Conservation (phyloP, 2,113 vertebrate species). For the human region DNA sequence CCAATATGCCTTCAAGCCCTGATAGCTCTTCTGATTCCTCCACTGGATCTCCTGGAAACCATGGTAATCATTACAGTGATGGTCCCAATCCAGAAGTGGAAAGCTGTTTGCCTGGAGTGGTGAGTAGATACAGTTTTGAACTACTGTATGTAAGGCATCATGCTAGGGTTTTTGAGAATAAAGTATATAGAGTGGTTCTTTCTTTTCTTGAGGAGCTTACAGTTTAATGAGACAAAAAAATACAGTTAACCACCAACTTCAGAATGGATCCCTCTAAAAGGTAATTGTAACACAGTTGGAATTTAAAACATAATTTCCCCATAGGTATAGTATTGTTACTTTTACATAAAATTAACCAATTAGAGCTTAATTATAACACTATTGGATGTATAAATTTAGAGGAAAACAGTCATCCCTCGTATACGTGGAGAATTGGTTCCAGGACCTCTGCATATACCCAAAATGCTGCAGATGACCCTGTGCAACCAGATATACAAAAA, state of each 20-base stretch:
- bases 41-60: slow-evolving; percentile 98
- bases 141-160: neutral
- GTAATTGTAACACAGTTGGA: slow-evolving; percentile 9
- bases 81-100: slow-evolving; percentile 99
- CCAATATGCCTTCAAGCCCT: slow-evolving; percentile 99
- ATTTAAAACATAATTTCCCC: slow-evolving; percentile 23
- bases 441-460: neutral
- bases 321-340: neutral
- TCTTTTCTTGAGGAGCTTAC: neutral
- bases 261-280: neutral
- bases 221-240: slow-evolving; percentile 42
- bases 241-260: neutral
- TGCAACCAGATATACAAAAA: neutral
- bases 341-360: neutral
- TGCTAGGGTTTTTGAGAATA: slow-evolving; percentile 20
- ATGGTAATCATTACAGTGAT: slow-evolving; percentile 98
- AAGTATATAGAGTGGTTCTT: neutral
- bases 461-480: neutral
- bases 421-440: neutral
- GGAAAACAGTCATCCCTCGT: neutral
- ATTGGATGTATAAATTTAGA: neutral
- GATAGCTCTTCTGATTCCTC: slow-evolving; percentile 99
- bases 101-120: slow-evolving; percentile 99
- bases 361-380: slow-evolving; percentile 10
- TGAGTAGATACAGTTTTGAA: slow-evolving; percentile 80